Percentiles rank a stretch among this genome's conserved stretches.
These are phyloP conservation scores for Morone saxatilis DNA, from an alignment of 2,113 vertebrate genomes.

Conservation along the genomic window DNA sequence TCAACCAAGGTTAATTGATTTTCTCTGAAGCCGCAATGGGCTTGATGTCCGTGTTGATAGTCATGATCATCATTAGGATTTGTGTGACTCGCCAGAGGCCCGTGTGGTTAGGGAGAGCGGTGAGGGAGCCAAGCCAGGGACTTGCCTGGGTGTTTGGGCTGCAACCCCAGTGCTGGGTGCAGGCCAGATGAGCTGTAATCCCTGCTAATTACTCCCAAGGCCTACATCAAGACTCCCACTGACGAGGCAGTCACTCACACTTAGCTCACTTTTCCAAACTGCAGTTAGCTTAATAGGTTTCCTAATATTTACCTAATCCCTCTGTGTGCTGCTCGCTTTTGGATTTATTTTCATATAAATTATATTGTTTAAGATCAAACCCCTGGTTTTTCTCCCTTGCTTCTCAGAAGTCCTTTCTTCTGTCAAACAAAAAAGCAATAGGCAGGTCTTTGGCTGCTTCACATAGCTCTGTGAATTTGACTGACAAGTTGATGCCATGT, in stretches of 20 bases:
- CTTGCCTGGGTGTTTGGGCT: conserved; percentile 77
- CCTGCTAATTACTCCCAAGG: conserved; percentile 82
- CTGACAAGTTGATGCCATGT: conserved; percentile 53
- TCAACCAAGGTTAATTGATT: conserved; percentile 49
- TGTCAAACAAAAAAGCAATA: conserved; percentile 28
- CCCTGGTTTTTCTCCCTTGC: not conserved
- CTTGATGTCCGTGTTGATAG: conserved; percentile 51
- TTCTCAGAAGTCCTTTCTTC: conserved; percentile 28
- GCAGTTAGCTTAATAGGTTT: conserved; percentile 63
- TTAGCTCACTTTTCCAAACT: conserved; percentile 70
- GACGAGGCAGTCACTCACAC: conserved; percentile 68
- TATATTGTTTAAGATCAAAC: conserved; percentile 57
- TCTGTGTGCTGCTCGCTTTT: conserved; percentile 41
- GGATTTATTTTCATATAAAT: conserved; percentile 71
- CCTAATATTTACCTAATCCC: conserved; percentile 73
- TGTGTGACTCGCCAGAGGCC: conserved; percentile 58
- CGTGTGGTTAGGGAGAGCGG: conserved; percentile 54
- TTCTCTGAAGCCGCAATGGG: conserved; percentile 29
- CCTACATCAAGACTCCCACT: conserved; percentile 71
- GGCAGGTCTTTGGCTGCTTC: conserved; percentile 57
- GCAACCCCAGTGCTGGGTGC: conserved; percentile 68
- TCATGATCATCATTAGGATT: conserved; percentile 56
- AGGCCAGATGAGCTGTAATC: conserved; percentile 79
- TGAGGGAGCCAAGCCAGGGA: conserved; percentile 66
- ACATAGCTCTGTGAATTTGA: conserved; percentile 55